Base-by-base conservation (phyloP, 2,888 invertebrate species). In the Sesamia inferens region DNA sequence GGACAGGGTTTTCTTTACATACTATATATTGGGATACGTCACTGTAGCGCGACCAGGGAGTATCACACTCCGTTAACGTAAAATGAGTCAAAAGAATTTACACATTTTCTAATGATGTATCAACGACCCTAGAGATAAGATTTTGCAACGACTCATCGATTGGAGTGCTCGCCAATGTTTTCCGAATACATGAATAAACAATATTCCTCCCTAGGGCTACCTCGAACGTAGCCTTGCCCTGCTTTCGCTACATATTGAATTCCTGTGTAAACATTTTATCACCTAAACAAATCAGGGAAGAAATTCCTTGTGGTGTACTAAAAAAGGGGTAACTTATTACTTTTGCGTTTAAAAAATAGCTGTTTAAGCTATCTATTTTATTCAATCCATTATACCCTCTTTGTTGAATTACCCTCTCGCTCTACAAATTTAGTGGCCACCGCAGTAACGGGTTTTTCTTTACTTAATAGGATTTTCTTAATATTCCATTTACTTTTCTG, bases 171-270 rank as follows among this genome's bases (percentile, higher is more conserved):
- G 79, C 78, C 88, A 86, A 90, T 91, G 91, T 90, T 92, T 89
- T 87, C 85, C 84, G 84, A 85, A 83, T 87, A 88, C 89, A 92
- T 92, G 90, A 92, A 92, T 92, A 93, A 90, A 90, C 90, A 92
- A 88, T 87, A 86, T 79, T 67, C 81, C 71, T 83, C 84, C 74
- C 88, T 71, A 75, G 81, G 78, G 83, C 71, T 83, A 78, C 55
- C 76, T 84, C 78, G 71, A 82, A 84, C 79, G 82, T 76, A 85
- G 87, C 85, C 85, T 87, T 86, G 85, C 87, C 89, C 86, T 82
- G 83, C 84, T 83, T 78, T 68, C 71, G 61, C 68, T 65, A 61
- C 76, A 76, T 78, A 85, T 81, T 74, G 76, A 77, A 79, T 71
- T 76, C 63, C 69, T 74, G 76, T 83, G 75, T 76, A 81, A 79